phyloP scores from a whole-genome alignment of 2,888 invertebrate species.

The Pyrocoelia pectoralis region DNA sequence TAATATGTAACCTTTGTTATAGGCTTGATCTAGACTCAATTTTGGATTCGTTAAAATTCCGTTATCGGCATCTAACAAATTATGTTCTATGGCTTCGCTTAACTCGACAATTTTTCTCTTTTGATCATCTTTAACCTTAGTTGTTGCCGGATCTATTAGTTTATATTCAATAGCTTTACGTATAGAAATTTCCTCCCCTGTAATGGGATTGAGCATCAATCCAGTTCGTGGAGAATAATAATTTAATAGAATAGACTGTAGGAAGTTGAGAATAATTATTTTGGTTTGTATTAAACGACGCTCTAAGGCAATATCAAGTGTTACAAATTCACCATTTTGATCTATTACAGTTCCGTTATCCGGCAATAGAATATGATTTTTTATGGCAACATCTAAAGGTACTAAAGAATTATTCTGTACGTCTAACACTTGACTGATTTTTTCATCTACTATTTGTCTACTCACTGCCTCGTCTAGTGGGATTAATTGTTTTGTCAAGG shows the following conservation, averaged over 20 bases:
- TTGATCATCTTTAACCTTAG: constrained; percentile 77
- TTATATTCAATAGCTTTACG: constrained; percentile 77
- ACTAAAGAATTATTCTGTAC: constrained; percentile 75
- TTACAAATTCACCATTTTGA: constrained; percentile 72
- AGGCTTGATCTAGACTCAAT: constrained; percentile 79
- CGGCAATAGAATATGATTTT: constrained; percentile 72
- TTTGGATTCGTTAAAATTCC: constrained; percentile 75
- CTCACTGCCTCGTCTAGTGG: constrained; percentile 79
- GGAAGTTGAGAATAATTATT: constrained; percentile 73
- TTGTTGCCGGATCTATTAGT: constrained; percentile 75
- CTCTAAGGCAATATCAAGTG: constrained; percentile 75
- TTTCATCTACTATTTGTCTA: constrained; percentile 81
- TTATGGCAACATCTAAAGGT: constrained; percentile 77
- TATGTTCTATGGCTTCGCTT: constrained; percentile 73
- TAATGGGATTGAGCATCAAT: constrained; percentile 78
- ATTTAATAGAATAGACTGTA: constrained; percentile 78
- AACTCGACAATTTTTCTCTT: constrained; percentile 72
- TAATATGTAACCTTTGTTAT: constrained; percentile 81
- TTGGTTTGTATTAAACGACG: constrained; percentile 74
- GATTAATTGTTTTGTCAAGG: constrained; percentile 74
- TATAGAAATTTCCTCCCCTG: constrained; percentile 77
- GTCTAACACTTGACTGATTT: constrained; percentile 82
- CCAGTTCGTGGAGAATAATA: constrained; percentile 80
- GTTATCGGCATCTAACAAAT: constrained; percentile 73
- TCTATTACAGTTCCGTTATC: constrained; percentile 76